A percentile compares a stretch with the other conserved stretches of the same genome.
Conservation (phyloP, 2,888 invertebrate genomes). For the Polydrusus tereticollis region DNA sequence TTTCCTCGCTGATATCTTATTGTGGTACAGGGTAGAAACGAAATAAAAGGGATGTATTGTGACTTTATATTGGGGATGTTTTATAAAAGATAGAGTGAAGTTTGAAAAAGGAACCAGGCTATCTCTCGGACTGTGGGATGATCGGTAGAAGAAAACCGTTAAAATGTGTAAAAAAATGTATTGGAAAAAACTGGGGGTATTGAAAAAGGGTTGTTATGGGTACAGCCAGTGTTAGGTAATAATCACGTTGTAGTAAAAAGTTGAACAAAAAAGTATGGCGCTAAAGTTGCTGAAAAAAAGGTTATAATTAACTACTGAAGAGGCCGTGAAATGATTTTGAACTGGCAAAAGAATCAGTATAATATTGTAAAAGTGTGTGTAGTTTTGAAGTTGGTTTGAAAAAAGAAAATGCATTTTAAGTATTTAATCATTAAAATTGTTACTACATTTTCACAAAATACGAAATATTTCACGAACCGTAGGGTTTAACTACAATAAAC, state of each 20-base stretch:
- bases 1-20: not conserved
- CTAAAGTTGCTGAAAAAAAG: not conserved
- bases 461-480: too few relatives aligned
- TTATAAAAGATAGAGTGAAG: slow-evolving; percentile 25
- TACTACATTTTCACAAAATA: too few relatives aligned
- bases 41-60: slow-evolving; percentile 33
- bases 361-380: too few relatives aligned
- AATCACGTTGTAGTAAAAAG: slow-evolving; percentile 8
- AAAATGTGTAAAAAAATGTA: slow-evolving; percentile 26
- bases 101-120: slow-evolving; percentile 14
- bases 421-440: too few relatives aligned
- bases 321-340: not conserved
- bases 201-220: slow-evolving; percentile 15
- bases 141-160: slow-evolving; percentile 33
- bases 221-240: not conserved
- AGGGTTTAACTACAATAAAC: too few relatives aligned
- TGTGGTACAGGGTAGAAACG: slow-evolving; percentile 13
- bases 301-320: not conserved
- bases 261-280: not conserved
- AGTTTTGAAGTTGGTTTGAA: too few relatives aligned
- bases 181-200: slow-evolving; percentile 20
- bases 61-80: slow-evolving; percentile 35
- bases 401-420: too few relatives aligned
- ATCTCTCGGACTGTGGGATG: slow-evolving; percentile 24
- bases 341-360: too few relatives aligned